Evolutionary conservation across 2,797 vertebrate genomes (phyloP).

Genomic region (Zalophus californianus): DNA sequence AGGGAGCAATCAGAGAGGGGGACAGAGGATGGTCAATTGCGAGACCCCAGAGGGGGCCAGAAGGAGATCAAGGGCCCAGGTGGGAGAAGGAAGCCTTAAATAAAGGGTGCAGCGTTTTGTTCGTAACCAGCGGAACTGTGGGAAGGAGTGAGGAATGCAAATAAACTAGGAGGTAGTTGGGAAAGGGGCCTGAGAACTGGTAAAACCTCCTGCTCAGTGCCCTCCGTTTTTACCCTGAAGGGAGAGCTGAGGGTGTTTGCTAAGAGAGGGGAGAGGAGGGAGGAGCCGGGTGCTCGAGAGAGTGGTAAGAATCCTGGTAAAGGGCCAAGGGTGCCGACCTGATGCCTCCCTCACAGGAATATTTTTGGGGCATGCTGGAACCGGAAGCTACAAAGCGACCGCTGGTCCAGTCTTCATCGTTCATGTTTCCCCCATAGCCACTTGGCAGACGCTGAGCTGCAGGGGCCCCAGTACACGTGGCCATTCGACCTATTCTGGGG

Average conservation of each 20-base stretch:
- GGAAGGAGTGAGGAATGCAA: neutral
- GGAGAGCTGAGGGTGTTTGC: conserved; percentile 14
- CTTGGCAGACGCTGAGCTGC: neutral
- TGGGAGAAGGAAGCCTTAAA: neutral
- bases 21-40: neutral
- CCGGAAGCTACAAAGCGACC: neutral
- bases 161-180: neutral
- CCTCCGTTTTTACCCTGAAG: neutral
- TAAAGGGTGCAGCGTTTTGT: neutral
- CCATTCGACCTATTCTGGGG: neutral
- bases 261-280: neutral
- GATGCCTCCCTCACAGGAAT: neutral
- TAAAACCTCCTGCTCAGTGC: neutral
- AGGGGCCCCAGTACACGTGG: neutral
- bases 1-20: neutral
- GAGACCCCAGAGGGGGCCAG: neutral
- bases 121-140: neutral
- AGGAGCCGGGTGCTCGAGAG: neutral
- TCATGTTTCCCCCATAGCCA: neutral
- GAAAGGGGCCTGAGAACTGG: neutral
- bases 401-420: neutral
- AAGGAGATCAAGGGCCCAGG: neutral
- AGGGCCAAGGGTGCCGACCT: neutral
- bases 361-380: neutral
- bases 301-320: neutral